A percentile compares a stretch with the other conserved stretches of the same genome.
Conservation (phyloP, 2,113 vertebrate genomes). For the Murina feae region DNA sequence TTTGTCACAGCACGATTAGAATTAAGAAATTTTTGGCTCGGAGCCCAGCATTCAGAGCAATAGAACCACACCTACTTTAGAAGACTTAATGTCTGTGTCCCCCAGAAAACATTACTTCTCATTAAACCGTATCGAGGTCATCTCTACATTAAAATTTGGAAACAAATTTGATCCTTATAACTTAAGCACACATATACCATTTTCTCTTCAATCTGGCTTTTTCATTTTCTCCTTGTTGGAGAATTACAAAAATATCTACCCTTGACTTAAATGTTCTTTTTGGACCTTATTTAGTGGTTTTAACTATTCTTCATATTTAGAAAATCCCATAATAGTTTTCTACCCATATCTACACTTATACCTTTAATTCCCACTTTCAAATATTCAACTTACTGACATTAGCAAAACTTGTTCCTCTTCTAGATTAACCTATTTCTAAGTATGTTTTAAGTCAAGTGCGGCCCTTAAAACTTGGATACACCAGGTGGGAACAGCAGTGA, state of each 20-base stretch:
- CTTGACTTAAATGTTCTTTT: not conserved
- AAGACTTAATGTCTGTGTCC: slow-evolving; percentile 51
- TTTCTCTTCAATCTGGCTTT: slow-evolving; percentile 21
- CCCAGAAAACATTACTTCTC: slow-evolving; percentile 45
- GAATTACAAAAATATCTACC: not conserved
- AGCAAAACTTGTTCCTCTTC: slow-evolving; percentile 7
- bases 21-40: slow-evolving; percentile 50
- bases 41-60: slow-evolving; percentile 40
- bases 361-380: not conserved
- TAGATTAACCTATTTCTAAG: slow-evolving; percentile 26
- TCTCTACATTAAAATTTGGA: slow-evolving; percentile 38
- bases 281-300: not conserved
- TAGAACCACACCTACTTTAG: slow-evolving; percentile 37
- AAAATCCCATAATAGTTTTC: not conserved
- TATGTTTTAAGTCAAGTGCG: slow-evolving; percentile 7
- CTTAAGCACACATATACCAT: not conserved
- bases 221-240: not conserved
- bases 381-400: not conserved
- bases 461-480: not conserved
- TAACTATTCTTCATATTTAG: slow-evolving; percentile 7
- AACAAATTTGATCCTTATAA: slow-evolving; percentile 19
- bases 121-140: slow-evolving; percentile 39
- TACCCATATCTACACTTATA: not conserved
- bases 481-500: not conserved
- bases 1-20: slow-evolving; percentile 59